phyloP scores from a whole-genome alignment of 2,888 invertebrate genomes.

The Mythimna vitellina region DNA sequence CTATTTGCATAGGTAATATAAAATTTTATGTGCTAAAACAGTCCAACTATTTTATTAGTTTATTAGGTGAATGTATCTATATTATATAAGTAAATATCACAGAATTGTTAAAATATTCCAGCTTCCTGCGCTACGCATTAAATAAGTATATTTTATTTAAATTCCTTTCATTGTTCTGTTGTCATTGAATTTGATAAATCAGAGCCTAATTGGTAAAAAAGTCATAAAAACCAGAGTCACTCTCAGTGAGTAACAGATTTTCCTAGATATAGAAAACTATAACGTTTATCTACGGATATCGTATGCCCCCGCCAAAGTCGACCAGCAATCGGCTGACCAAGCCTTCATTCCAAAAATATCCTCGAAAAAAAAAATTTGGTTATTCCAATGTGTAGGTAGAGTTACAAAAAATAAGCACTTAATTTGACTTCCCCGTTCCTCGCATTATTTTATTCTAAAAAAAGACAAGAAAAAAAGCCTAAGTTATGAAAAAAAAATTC shows the following conservation, averaged over 20 bases:
- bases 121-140: slow-evolving; percentile 48
- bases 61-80: slow-evolving; percentile 30
- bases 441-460: too few relatives aligned
- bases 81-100: slow-evolving; percentile 31
- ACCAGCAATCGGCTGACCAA: background rate
- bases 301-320: background rate
- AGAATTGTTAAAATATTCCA: slow-evolving; percentile 34
- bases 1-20: slow-evolving; percentile 55
- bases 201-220: slow-evolving; percentile 5
- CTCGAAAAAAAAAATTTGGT: background rate
- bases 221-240: background rate
- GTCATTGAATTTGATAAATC: slow-evolving; percentile 21
- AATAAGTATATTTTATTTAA: slow-evolving; percentile 19
- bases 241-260: background rate
- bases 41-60: slow-evolving; percentile 45
- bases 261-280: background rate
- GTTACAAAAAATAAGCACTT: background rate
- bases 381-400: background rate
- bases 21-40: slow-evolving; percentile 50
- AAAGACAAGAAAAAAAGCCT: too few relatives aligned
- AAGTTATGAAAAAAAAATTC: background rate
- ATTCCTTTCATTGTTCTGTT: slow-evolving; percentile 13
- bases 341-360: too few relatives aligned
- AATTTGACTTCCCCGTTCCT: background rate
- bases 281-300: background rate